Evolutionary conservation across 2,888 invertebrate species (phyloP).

Genomic region (Cheilosia scutellata): DNA sequence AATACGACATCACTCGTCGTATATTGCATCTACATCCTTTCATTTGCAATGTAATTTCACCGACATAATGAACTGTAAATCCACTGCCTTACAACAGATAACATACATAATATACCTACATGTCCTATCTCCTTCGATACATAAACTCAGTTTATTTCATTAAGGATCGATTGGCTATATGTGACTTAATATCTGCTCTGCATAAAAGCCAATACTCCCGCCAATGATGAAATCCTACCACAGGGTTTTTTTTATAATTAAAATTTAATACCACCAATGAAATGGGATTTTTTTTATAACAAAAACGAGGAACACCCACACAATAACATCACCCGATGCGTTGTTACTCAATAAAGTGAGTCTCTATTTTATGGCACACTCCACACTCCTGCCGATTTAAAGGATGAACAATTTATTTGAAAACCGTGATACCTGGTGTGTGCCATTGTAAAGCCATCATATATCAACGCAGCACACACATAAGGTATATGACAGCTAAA

Average conservation of each 20-base stretch:
- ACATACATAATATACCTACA: slow-evolving; percentile 2
- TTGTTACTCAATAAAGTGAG: not conserved
- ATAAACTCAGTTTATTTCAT: slow-evolving; percentile 31
- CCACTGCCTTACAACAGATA: slow-evolving; percentile 22
- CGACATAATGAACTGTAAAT: slow-evolving; percentile 30
- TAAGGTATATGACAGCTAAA: not conserved
- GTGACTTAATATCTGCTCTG: slow-evolving; percentile 29
- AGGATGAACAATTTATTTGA: slow-evolving; percentile 24
- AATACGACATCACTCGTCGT: not conserved
- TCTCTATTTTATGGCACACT: slow-evolving; percentile 7
- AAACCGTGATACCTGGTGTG: slow-evolving; percentile 1
- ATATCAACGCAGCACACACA: not conserved
- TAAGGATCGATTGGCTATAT: slow-evolving; percentile 45
- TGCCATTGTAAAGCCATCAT: not conserved
- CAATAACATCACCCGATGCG: not conserved
- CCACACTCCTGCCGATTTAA: not conserved
- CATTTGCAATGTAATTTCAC: not conserved
- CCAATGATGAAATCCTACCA: not conserved
- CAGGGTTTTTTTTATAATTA: slow-evolving; percentile 18
- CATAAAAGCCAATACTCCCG: slow-evolving; percentile 6
- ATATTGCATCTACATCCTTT: not conserved
- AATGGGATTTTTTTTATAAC: not conserved
- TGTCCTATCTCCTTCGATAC: slow-evolving; percentile 6
- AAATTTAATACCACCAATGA: slow-evolving; percentile 20
- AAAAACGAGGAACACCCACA: not conserved